Evolutionary conservation across 2,113 vertebrate genomes (phyloP).

Genomic region (Calypte anna): DNA sequence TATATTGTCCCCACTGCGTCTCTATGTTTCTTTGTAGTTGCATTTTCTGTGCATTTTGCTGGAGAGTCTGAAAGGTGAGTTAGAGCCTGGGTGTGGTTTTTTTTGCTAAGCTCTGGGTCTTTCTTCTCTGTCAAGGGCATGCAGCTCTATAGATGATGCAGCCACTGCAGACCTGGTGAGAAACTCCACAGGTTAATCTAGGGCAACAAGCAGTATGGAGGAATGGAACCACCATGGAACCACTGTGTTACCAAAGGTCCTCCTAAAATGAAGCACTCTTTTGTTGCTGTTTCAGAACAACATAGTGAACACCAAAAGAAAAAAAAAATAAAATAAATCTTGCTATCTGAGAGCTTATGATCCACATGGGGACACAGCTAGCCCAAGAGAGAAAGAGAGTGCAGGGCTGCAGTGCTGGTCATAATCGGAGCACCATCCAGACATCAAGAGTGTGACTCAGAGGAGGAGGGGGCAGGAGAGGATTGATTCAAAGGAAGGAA

Average conservation of each 20-base stretch:
- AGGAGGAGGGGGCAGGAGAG: not conserved
- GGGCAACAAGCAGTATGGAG: not conserved
- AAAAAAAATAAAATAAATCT: not conserved
- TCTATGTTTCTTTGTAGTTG: not conserved
- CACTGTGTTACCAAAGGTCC: not conserved
- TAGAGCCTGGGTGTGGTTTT: not conserved
- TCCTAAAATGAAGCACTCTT: not conserved
- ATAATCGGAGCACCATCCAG: not conserved
- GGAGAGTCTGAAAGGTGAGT: not conserved
- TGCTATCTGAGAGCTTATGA: not conserved
- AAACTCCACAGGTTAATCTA: not conserved
- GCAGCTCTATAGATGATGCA: not conserved
- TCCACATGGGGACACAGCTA: not conserved
- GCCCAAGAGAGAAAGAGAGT: not conserved
- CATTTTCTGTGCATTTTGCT: not conserved
- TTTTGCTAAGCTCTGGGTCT: not conserved
- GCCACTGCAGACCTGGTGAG: not conserved
- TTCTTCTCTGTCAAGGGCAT: not conserved
- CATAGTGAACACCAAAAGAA: not conserved
- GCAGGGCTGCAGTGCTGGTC: rapidly evolving
- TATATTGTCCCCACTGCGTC: constrained; percentile 60
- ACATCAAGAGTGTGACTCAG: rapidly evolving
- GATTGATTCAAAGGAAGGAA: not conserved
- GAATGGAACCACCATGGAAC: not conserved
- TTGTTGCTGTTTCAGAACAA: not conserved